Evolutionary conservation across 2,113 vertebrate genomes (phyloP).

Genomic region (Cranoglanis bouderius): DNA sequence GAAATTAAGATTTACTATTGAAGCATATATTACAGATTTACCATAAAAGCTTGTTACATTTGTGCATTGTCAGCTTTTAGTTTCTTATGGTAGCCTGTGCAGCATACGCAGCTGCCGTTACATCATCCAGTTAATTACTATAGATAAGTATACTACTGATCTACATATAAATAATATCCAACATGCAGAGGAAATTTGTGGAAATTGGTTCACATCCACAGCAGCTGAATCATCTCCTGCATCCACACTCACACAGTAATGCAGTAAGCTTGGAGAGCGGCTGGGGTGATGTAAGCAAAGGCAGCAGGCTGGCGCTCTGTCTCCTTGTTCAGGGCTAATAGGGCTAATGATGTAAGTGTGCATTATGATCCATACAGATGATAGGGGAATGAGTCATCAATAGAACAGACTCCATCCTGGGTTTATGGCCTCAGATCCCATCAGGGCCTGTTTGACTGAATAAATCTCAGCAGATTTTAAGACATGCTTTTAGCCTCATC

Average conservation of each 20-base stretch:
- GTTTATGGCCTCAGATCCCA: slow-evolving; percentile 51
- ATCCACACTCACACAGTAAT: slow-evolving; percentile 23
- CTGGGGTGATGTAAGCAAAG: slow-evolving; percentile 42
- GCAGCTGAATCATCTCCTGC: slow-evolving; percentile 36
- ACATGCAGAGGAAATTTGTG: slow-evolving; percentile 16
- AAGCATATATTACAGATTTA: neutral
- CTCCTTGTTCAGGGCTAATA: slow-evolving; percentile 46
- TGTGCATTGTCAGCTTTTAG: slow-evolving; percentile 7
- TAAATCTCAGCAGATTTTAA: slow-evolving; percentile 49
- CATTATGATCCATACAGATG: slow-evolving; percentile 52
- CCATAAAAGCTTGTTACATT: neutral
- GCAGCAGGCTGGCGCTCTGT: slow-evolving; percentile 41
- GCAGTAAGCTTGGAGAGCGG: slow-evolving; percentile 22
- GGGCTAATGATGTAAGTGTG: slow-evolving; percentile 51
- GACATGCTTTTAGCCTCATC: slow-evolving; percentile 50
- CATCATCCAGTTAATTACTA: slow-evolving; percentile 40
- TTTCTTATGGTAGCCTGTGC: neutral
- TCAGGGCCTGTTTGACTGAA: slow-evolving; percentile 51
- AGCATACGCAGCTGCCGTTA: slow-evolving; percentile 12
- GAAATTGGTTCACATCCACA: slow-evolving; percentile 2
- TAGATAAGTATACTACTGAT: slow-evolving; percentile 20
- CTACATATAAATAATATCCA: slow-evolving; percentile 24
- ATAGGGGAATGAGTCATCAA: slow-evolving; percentile 56
- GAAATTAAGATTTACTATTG: neutral
- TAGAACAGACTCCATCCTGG: slow-evolving; percentile 45